Percentiles rank a stretch among this genome's conserved stretches.
These are phyloP conservation scores for Ptychadena robeensis DNA, from an alignment of 2,797 vertebrate genomes.

Conservation along the genomic window DNA sequence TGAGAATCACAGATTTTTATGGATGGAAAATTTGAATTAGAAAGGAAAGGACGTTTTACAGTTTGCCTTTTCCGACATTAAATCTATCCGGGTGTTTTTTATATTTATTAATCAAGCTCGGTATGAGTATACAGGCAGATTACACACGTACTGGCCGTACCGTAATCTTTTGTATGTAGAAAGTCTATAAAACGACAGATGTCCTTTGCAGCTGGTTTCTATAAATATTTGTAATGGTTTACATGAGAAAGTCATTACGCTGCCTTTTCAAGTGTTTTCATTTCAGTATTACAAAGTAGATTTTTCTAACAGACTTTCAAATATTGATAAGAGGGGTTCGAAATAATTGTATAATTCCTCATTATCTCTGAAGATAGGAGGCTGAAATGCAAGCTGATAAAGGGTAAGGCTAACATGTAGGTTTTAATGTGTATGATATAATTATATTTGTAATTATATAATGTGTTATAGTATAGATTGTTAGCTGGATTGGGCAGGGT, in stretches of 20 bases:
- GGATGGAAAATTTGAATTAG: background rate
- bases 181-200: constrained; percentile 14
- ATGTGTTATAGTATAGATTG: no score
- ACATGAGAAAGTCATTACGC: constrained; percentile 21
- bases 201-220: constrained; percentile 24
- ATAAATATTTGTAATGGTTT: constrained; percentile 26
- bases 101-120: background rate
- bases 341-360: background rate
- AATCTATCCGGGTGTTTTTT: background rate
- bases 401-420: background rate
- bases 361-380: background rate
- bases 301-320: background rate
- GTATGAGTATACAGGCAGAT: background rate
- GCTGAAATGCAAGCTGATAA: background rate
- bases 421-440: background rate
- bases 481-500: no score
- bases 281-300: background rate
- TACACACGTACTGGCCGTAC: background rate
- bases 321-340: background rate
- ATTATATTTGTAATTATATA: no score
- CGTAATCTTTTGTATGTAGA: background rate
- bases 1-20: background rate
- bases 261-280: constrained; percentile 17
- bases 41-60: background rate
- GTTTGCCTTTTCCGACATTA: background rate